Evolutionary conservation across 2,113 vertebrate species (phyloP).

Genomic region (Megalops atlanticus): DNA sequence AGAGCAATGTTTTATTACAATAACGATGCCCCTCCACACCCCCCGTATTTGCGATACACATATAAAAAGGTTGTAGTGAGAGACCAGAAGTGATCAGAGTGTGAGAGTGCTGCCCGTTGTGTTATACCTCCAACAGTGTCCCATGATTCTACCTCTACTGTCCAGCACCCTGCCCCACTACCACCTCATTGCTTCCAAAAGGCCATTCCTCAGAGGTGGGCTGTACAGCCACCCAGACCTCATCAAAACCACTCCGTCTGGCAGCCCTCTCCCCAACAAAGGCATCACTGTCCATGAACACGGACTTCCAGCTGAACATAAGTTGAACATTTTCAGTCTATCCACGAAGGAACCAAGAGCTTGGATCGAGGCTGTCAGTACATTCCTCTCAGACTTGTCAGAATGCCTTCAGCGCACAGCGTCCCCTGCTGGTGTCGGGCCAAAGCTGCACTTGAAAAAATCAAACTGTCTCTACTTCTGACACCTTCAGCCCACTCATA

Average conservation of each 20-base stretch:
- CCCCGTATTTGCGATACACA: conserved; percentile 8
- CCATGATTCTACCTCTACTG: neutral
- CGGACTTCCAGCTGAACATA: no score
- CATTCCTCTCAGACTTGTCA: no score
- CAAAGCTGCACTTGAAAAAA: no score
- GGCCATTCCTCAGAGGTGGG: neutral
- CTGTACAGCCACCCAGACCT: no score
- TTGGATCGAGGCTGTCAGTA: no score
- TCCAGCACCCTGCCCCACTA: neutral
- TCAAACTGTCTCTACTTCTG: neutral
- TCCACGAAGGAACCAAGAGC: no score
- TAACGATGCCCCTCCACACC: neutral
- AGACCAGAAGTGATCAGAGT: neutral
- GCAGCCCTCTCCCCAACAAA: no score
- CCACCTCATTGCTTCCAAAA: neutral
- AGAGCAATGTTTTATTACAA: conserved; percentile 26
- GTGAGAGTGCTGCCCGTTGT: neutral
- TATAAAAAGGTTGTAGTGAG: conserved; percentile 7
- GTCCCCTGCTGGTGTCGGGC: no score
- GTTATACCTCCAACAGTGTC: neutral
- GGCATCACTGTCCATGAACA: no score
- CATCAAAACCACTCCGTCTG: neutral
- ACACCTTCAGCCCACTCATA: no score
- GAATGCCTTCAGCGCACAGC: no score
- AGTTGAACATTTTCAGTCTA: no score